Conservation (phyloP, 1,140 invertebrate genomes). For the Calycopis cecrops region DNA sequence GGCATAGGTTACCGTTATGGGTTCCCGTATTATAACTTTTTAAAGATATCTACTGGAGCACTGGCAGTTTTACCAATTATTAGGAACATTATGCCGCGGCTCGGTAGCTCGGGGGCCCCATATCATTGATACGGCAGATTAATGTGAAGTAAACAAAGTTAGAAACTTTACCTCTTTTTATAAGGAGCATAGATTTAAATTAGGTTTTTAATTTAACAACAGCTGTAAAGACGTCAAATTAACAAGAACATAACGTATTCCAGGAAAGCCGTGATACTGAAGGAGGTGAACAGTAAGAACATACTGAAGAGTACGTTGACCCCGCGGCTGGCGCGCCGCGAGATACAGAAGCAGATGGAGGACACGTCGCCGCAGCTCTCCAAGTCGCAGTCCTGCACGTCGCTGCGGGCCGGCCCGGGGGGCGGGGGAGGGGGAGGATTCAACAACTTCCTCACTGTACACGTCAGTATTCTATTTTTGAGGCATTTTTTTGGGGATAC, state of each 20-base stretch:
- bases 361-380: conserved; percentile 74
- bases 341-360: conserved; percentile 78
- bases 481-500: too few species aligned
- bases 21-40: too few species aligned
- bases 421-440: conserved; percentile 61
- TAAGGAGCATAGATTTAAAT: too few species aligned
- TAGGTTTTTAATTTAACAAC: too few species aligned
- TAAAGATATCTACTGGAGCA: too few species aligned
- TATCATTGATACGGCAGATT: too few species aligned
- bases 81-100: too few species aligned
- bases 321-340: conserved; percentile 82
- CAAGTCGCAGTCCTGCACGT: conserved; percentile 83
- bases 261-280: conserved; percentile 87
- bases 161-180: too few species aligned
- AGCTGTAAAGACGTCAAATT: not conserved
- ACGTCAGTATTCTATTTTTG: conserved; percentile 74
- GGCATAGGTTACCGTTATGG: too few species aligned
- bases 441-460: conserved; percentile 84
- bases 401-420: conserved; percentile 73
- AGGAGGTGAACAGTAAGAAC: conserved; percentile 89
- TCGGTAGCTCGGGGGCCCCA: too few species aligned
- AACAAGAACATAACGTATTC: conserved; percentile 28
- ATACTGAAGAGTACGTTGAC: conserved; percentile 89
- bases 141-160: too few species aligned
- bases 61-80: too few species aligned